Evolutionary conservation across 1,140 invertebrate genomes (phyloP), one percentile per base, ranked within the genome.

Genomic region (Phymorhynchus buccinoides): DNA sequence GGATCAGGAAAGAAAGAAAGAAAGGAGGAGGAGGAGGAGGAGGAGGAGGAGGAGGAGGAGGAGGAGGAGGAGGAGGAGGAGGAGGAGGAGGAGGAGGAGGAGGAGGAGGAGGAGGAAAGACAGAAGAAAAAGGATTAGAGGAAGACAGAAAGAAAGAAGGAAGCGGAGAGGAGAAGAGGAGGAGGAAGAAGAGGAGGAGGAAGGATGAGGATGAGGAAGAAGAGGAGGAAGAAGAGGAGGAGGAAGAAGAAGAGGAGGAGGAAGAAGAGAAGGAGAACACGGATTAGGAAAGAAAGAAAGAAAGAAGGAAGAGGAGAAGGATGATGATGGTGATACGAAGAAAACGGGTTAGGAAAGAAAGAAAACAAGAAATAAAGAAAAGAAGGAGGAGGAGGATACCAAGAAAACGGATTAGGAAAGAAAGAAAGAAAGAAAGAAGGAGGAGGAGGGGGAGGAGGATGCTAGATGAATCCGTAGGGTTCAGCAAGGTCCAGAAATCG

Each of bases 401-500:
- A 4, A 27, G 62, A 4, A 6, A 27, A 27, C 30, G 27, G 9
- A 66, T 4, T 7, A 7, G 27, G 27, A 66, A n/a, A 7, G 9
- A 27, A n/a, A n/a, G 30, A 14, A n/a, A n/a, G 62, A 4, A n/a
- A 66, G 30, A 27, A 12, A 22, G 48, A 52, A 52, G 48, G 48
- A 22, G 48, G 48, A 22, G 27, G 62, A n/a, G 62, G 62, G 9
- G 62, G 62, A 16, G 6, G 9, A 79, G n/a, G 48, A 79, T 7
- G 42, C 9, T 27, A 80, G 83, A 84, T 68, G 77, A 75, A 84
- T 84, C 75, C 44, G 27, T 27, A n/a, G 77, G 71, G 73, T 82
- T 83, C 85, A 86, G 44, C 14, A 41, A 56, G 85, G 73, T 79
- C 48, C 48, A 68, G 48, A 68, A 86, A 83, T 83, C 81, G 71